Conservation (phyloP, 2,797 vertebrate species). For the Falco columbarius region DNA sequence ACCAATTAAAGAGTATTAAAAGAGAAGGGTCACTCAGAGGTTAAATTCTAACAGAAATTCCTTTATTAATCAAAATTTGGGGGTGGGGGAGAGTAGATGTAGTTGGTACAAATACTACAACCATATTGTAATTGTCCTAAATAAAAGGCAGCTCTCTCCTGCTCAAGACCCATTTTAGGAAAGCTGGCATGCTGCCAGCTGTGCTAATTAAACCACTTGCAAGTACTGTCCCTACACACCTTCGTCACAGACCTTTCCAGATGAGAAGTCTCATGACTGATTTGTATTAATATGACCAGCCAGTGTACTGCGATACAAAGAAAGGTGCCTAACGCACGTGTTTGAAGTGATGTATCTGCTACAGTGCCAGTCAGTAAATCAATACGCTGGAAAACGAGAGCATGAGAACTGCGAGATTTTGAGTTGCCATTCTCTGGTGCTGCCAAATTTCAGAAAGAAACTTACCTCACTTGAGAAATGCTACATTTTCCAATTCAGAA, state of each 20-base stretch:
- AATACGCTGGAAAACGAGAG: neutral
- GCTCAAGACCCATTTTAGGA: neutral
- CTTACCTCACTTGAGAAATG: neutral
- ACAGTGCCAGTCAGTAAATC: neutral
- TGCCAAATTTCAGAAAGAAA: neutral
- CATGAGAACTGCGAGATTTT: neutral
- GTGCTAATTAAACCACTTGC: neutral
- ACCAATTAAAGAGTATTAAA: slow-evolving; percentile 42
- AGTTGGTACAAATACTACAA: neutral
- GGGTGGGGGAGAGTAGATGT: neutral
- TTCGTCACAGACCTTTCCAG: neutral
- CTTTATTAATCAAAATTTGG: slow-evolving; percentile 39
- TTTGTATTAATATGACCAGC: neutral
- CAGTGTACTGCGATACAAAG: neutral
- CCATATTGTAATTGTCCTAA: neutral
- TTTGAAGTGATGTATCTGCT: neutral
- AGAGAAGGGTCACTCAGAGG: neutral
- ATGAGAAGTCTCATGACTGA: neutral
- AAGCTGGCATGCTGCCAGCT: neutral
- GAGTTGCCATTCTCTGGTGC: neutral
- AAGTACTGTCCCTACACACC: neutral
- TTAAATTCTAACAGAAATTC: slow-evolving; percentile 53
- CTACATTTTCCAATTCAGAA: neutral
- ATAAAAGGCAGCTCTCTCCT: slow-evolving; percentile 5
- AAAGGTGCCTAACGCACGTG: neutral